Conservation (phyloP, 2,888 invertebrate genomes). For the Stenodera caucasica region DNA sequence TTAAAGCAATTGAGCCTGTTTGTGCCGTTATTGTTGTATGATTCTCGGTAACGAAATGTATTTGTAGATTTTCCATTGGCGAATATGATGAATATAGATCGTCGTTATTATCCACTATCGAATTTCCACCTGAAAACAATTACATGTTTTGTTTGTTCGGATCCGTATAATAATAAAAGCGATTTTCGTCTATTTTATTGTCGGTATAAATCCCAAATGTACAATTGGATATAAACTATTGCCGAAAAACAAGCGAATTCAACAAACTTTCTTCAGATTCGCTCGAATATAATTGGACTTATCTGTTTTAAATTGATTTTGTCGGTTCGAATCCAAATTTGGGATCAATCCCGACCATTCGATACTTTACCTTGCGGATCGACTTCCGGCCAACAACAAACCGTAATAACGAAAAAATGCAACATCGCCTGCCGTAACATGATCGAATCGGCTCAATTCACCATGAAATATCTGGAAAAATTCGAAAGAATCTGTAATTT, state of each 20-base stretch:
- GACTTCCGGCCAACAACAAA: not conserved
- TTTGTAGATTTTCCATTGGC: conserved; percentile 61
- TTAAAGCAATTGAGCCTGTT: conserved; percentile 79
- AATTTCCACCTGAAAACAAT: conserved; percentile 13
- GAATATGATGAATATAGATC: conserved; percentile 53
- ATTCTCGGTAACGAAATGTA: conserved; percentile 82
- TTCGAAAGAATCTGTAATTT: too few relatives aligned
- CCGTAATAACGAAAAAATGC: not conserved
- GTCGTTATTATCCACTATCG: conserved; percentile 26
- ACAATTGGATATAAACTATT: not conserved
- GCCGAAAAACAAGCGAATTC: too few relatives aligned
- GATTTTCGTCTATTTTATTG: not conserved
- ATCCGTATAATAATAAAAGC: not conserved
- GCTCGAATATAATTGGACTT: too few relatives aligned
- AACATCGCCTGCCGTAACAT: not conserved
- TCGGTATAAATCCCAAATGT: not conserved
- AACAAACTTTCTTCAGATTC: too few relatives aligned
- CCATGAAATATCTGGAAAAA: too few relatives aligned
- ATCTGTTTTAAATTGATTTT: too few relatives aligned
- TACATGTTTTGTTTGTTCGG: not conserved
- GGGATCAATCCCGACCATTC: too few relatives aligned
- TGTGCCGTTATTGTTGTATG: conserved; percentile 80
- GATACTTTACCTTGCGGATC: conserved; percentile 2
- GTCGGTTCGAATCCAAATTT: too few relatives aligned
- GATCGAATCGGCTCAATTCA: too few relatives aligned